phyloP scores from a whole-genome alignment of 1,140 invertebrate genomes.

The honey bee (Apis mellifera) region Amel_HAv3.1 CM009936.2:3198501-3199000 shows the following conservation, averaged over 20 bases:
- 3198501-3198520: constrained; percentile 62
- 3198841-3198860: too few species aligned
- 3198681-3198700: background rate
- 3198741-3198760: too few species aligned
- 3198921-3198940: background rate
- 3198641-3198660: background rate
- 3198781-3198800: too few species aligned
- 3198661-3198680: constrained; percentile 2
- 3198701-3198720: constrained; percentile 9
- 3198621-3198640: constrained; percentile 7
- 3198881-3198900: background rate
- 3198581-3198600: constrained; percentile 38
- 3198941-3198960: background rate
- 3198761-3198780: too few species aligned
- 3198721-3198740: too few species aligned
- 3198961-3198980: background rate
- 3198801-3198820: too few species aligned
- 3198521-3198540: constrained; percentile 58
- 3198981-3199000: background rate
- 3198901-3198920: background rate
- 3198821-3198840: too few species aligned
- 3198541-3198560: constrained; percentile 49
- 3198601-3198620: constrained; percentile 15
- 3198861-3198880: background rate
- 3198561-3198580: constrained; percentile 1